Evolutionary conservation across 2,113 vertebrate species (phyloP).

Genomic region (Ifrita kowaldi): DNA sequence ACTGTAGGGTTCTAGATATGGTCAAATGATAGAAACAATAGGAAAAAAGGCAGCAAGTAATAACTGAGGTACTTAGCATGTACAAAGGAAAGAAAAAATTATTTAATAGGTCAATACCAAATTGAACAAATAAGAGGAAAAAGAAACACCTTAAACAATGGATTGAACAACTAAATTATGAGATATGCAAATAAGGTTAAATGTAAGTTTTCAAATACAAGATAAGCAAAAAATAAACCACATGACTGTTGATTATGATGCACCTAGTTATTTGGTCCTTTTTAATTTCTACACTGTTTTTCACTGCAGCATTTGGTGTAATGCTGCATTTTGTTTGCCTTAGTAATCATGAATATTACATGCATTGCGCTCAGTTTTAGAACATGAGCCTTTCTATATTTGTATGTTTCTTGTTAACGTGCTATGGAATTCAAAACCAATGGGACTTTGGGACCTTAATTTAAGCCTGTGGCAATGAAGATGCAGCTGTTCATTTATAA

Average conservation of each 20-base stretch:
- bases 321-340: constrained; percentile 33
- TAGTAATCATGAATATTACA: constrained; percentile 44
- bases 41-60: neutral
- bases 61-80: neutral
- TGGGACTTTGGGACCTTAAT: constrained; percentile 63
- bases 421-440: constrained; percentile 65
- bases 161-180: neutral
- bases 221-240: neutral
- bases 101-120: neutral
- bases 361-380: constrained; percentile 7
- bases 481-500: constrained; percentile 69
- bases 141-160: neutral
- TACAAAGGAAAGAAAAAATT: neutral
- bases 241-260: neutral
- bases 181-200: neutral
- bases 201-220: neutral
- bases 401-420: constrained; percentile 56
- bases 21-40: neutral
- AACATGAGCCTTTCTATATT: constrained; percentile 63
- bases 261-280: neutral
- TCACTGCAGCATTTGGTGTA: neutral
- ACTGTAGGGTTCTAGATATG: neutral
- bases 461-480: constrained; percentile 61
- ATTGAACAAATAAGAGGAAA: neutral
- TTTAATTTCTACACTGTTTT: neutral